Conservation (phyloP, 2,888 invertebrate species). For the Oxystoma pomonae region DNA sequence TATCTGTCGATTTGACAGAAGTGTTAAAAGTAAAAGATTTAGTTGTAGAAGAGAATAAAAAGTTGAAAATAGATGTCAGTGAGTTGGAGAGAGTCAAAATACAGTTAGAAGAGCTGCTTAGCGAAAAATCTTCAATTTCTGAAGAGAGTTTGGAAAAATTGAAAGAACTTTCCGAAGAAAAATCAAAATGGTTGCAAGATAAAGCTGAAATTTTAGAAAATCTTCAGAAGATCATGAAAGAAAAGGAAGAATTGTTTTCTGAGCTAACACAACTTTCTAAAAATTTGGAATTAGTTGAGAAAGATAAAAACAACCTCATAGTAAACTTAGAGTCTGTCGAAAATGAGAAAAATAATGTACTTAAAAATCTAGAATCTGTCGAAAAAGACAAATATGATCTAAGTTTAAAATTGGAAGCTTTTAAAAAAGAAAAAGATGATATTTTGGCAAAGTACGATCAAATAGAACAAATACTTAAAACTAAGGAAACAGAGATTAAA, state of each 20-base stretch:
- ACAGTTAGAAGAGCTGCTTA: constrained; percentile 2
- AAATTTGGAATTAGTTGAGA: constrained; percentile 1
- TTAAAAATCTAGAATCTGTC: not conserved
- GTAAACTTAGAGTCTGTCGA: constrained; percentile 8
- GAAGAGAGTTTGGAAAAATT: constrained; percentile 2
- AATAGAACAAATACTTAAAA: constrained; percentile 1
- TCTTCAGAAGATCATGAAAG: constrained; percentile 20
- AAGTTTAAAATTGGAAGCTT: not conserved
- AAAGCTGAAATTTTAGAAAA: constrained; percentile 17
- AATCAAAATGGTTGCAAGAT: constrained; percentile 10
- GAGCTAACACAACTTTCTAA: constrained; percentile 6
- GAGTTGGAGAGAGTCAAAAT: not conserved
- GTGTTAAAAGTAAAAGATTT: constrained; percentile 2
- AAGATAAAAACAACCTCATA: constrained; percentile 19
- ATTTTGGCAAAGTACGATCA: not conserved
- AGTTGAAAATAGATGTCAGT: not conserved
- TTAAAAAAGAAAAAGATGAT: constrained; percentile 11
- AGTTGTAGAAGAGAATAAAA: not conserved
- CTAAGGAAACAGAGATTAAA: not conserved
- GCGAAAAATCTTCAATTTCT: not conserved
- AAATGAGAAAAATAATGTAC: constrained; percentile 15
- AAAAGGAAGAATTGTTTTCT: constrained; percentile 17
- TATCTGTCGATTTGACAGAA: not conserved
- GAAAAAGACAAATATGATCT: not conserved
- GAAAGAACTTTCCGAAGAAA: constrained; percentile 11